Evolutionary conservation across 2,113 vertebrate species (phyloP).

Genomic region (Oncorhynchus gorbuscha): DNA sequence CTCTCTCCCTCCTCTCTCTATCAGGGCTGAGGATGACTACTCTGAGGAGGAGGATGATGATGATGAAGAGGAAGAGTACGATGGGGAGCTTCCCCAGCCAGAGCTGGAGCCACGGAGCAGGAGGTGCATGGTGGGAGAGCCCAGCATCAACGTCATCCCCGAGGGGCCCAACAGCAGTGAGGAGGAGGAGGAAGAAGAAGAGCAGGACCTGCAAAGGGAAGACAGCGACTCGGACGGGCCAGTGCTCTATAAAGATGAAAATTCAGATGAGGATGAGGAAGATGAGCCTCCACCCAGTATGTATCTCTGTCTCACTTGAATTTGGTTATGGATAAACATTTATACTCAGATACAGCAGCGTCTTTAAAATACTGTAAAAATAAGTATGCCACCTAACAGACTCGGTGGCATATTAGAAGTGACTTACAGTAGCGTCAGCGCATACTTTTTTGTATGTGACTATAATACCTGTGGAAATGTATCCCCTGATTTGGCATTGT

Average conservation of each 20-base stretch:
- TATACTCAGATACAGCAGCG: too few species aligned
- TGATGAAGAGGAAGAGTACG: constrained; percentile 85
- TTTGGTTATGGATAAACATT: neutral
- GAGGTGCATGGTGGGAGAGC: constrained; percentile 77
- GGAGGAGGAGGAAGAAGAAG: constrained; percentile 73
- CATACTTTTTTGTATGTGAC: too few species aligned
- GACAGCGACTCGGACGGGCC: constrained; percentile 95
- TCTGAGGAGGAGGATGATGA: constrained; percentile 77
- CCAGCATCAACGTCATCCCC: constrained; percentile 80
- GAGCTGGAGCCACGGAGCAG: constrained; percentile 75
- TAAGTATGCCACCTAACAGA: neutral
- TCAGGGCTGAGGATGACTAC: constrained; percentile 90
- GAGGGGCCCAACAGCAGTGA: constrained; percentile 81
- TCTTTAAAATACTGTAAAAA: too few species aligned
- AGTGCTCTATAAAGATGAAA: constrained; percentile 86
- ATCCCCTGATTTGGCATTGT: too few species aligned
- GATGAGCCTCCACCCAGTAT: constrained; percentile 79
- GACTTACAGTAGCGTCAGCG: too few species aligned
- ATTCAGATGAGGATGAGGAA: constrained; percentile 88
- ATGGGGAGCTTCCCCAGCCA: constrained; percentile 73
- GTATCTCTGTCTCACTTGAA: constrained; percentile 11
- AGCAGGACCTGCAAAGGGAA: constrained; percentile 73
- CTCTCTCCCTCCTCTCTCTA: constrained; percentile 25
- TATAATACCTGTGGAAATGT: too few species aligned
- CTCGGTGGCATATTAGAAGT: too few species aligned